These are phyloP conservation scores for Amphiduros pacificus DNA, from an alignment of 2,888 invertebrate species.

Conservation along the genomic window DNA sequence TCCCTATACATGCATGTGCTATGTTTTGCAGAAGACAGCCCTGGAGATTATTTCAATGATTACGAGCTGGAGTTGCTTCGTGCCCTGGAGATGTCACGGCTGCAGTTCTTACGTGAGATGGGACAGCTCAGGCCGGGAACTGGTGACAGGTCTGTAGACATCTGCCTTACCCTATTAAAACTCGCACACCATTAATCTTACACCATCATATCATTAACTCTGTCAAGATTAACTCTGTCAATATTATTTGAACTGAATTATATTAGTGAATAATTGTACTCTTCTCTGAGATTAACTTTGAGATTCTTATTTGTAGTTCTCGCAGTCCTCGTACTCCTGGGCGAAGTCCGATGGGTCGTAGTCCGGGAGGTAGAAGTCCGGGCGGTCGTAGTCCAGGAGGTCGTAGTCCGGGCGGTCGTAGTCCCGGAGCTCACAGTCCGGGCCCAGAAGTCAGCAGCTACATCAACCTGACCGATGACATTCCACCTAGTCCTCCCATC, in stretches of 20 bases:
- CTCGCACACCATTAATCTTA: too few relatives aligned
- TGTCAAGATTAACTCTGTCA: too few relatives aligned
- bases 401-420: conserved; percentile 1
- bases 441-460: background rate
- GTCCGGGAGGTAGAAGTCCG: background rate
- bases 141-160: conserved; percentile 28
- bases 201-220: too few relatives aligned
- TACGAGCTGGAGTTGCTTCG: conserved; percentile 68
- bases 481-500: conserved; percentile 11
- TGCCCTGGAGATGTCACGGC: conserved; percentile 71
- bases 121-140: conserved; percentile 44
- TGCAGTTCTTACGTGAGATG: conserved; percentile 69
- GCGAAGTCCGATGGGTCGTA: conserved; percentile 1
- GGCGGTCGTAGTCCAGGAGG: conserved; percentile 20
- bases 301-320: background rate
- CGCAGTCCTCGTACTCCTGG: background rate
- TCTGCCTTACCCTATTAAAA: too few relatives aligned
- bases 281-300: too few relatives aligned
- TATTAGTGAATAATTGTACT: too few relatives aligned
- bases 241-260: too few relatives aligned
- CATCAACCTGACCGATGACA: background rate
- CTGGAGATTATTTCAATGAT: conserved; percentile 32
- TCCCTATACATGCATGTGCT: too few relatives aligned
- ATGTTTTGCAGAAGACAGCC: conserved; percentile 23
- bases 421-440: background rate